Conservation (phyloP, 2,888 invertebrate species). For the Ophraella communa region DNA sequence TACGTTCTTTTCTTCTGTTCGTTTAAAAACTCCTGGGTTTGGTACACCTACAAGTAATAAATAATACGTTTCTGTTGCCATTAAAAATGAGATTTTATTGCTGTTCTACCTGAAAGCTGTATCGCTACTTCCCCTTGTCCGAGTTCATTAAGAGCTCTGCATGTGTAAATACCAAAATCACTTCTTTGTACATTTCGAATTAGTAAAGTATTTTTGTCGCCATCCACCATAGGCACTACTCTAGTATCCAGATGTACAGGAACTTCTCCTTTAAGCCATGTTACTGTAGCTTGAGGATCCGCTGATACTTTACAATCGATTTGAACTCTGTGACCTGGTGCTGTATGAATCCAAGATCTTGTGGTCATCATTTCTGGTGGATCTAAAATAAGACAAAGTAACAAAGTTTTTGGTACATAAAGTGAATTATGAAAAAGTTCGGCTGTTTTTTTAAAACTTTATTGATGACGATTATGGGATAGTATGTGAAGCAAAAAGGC, state of each 20-base stretch:
- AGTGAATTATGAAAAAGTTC: too few relatives aligned
- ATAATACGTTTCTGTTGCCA: too few relatives aligned
- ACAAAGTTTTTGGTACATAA: too few relatives aligned
- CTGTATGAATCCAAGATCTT: constrained; percentile 76
- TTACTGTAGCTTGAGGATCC: constrained; percentile 71
- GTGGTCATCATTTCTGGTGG: constrained; percentile 74
- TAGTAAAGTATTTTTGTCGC: constrained; percentile 68
- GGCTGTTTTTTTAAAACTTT: too few relatives aligned
- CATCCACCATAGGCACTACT: constrained; percentile 59
- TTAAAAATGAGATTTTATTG: constrained; percentile 10
- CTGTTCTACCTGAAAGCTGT: constrained; percentile 71
- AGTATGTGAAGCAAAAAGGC: too few relatives aligned
- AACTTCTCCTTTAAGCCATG: constrained; percentile 71
- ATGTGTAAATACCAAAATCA: constrained; percentile 81
- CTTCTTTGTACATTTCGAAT: constrained; percentile 71
- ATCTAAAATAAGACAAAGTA: constrained; percentile 61
- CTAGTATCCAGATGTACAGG: constrained; percentile 62
- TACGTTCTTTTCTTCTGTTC: constrained; percentile 60
- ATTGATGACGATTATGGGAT: too few relatives aligned
- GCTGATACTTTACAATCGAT: constrained; percentile 74
- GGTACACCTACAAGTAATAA: constrained; percentile 65
- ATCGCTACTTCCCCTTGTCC: constrained; percentile 75
- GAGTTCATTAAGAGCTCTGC: constrained; percentile 76
- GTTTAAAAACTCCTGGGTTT: constrained; percentile 73
- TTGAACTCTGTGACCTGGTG: constrained; percentile 72